Percentiles rank a stretch among this genome's conserved stretches.
phyloP scores from a whole-genome alignment of 1,140 invertebrate species.

The Ceratina japonica region DNA sequence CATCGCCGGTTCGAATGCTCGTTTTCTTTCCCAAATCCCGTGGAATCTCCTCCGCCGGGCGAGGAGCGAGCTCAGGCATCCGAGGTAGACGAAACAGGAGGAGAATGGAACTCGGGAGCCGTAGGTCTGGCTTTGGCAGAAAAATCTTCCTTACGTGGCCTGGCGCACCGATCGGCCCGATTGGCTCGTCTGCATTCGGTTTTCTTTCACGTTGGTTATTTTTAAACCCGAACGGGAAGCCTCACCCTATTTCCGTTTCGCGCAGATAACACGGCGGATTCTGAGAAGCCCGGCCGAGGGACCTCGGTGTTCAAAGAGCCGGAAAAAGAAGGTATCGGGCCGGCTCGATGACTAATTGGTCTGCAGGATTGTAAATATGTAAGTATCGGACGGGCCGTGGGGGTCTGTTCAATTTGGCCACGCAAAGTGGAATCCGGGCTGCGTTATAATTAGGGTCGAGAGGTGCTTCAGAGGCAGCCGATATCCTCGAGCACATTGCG shows the following conservation, averaged over 20 bases:
- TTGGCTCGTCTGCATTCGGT: conserved; percentile 20
- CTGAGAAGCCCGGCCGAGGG: background rate
- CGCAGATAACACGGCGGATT: conserved; percentile 5
- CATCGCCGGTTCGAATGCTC: background rate
- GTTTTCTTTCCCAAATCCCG: conserved; percentile 12
- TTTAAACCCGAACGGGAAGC: conserved; percentile 13
- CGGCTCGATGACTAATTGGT: conserved; percentile 17
- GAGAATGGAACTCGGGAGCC: conserved; percentile 5
- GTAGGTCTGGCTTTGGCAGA: conserved; percentile 16
- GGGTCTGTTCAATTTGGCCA: background rate
- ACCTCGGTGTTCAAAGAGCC: background rate
- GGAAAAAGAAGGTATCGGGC: background rate
- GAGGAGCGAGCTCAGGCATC: background rate
- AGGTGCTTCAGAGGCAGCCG: background rate
- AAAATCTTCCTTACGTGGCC: conserved; percentile 18
- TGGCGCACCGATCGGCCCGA: conserved; percentile 5
- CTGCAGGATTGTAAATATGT: background rate
- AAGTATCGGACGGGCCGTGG: background rate
- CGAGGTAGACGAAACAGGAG: conserved; percentile 34
- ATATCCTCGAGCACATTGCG: conserved; percentile 12
- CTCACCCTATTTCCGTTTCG: conserved; percentile 34
- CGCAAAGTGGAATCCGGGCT: background rate
- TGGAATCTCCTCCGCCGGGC: background rate
- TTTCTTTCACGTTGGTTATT: conserved; percentile 27
- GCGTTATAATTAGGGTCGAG: conserved; percentile 28